Conservation (phyloP, 2,888 invertebrate species). For the Spodoptera picta region DNA sequence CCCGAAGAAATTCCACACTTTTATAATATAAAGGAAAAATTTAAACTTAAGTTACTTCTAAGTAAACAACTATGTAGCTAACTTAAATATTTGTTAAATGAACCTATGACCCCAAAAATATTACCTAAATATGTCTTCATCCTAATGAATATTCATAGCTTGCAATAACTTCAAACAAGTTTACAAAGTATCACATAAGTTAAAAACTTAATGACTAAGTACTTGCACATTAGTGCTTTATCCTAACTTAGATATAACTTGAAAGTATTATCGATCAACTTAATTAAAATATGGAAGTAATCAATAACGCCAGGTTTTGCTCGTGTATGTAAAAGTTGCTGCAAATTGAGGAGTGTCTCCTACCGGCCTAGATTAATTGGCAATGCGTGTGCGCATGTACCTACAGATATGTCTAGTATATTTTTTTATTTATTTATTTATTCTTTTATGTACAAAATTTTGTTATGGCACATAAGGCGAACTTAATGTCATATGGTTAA, state of each 20-base stretch:
- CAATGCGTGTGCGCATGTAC: slow-evolving; percentile 5
- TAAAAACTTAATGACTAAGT: slow-evolving; percentile 4
- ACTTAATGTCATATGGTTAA: too few species aligned
- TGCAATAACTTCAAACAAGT: not conserved
- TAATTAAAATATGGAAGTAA: slow-evolving; percentile 17
- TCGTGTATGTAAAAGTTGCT: slow-evolving; percentile 15
- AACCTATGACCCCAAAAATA: too few species aligned
- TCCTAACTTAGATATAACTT: not conserved
- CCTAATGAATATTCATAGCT: not conserved
- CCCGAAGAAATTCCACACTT: not conserved
- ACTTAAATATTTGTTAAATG: too few species aligned
- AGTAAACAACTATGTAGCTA: too few species aligned
- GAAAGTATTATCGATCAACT: slow-evolving; percentile 3
- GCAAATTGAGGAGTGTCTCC: slow-evolving; percentile 31
- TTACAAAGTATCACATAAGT: not conserved
- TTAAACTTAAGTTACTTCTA: too few species aligned
- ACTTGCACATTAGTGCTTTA: not conserved
- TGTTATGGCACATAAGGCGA: too few species aligned
- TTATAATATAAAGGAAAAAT: too few species aligned
- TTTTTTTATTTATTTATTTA: too few species aligned
- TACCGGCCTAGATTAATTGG: slow-evolving; percentile 34
- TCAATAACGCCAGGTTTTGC: slow-evolving; percentile 22
- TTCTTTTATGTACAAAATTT: too few species aligned
- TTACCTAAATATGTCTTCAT: not conserved
- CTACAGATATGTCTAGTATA: not conserved